Evolutionary conservation across 2,888 invertebrate species (phyloP).

Genomic region (Latheticus oryzae): DNA sequence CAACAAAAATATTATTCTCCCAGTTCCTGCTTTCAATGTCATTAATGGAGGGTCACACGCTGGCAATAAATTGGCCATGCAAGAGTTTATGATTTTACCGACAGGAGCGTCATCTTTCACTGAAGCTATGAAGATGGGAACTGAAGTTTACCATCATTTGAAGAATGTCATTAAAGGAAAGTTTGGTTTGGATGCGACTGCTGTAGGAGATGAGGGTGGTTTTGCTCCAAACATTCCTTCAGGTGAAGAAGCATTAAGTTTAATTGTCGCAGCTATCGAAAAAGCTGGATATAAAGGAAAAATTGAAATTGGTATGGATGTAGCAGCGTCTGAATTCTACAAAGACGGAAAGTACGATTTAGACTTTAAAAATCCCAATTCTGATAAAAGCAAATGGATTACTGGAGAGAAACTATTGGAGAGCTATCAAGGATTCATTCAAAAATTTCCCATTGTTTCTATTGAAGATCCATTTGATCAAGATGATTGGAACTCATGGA

Average conservation of each 20-base stretch:
- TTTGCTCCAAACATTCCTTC: slow-evolving; percentile 98
- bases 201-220: slow-evolving; percentile 99
- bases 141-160: slow-evolving; percentile 96
- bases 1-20: slow-evolving; percentile 88
- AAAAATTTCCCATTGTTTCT: slow-evolving; percentile 92
- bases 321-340: slow-evolving; percentile 98
- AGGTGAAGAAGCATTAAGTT: slow-evolving; percentile 90
- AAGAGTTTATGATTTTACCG: slow-evolving; percentile 67
- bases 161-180: slow-evolving; percentile 96
- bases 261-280: slow-evolving; percentile 89
- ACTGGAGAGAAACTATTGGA: slow-evolving; percentile 85
- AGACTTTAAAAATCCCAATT: slow-evolving; percentile 96
- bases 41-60: slow-evolving; percentile 99
- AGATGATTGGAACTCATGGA: slow-evolving; percentile 98
- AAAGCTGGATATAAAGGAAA: slow-evolving; percentile 98
- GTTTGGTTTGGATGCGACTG: slow-evolving; percentile 95
- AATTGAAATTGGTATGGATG: slow-evolving; percentile 98
- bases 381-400: slow-evolving; percentile 85
- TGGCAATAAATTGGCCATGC: slow-evolving; percentile 97
- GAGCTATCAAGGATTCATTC: slow-evolving; percentile 90
- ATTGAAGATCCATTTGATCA: slow-evolving; percentile 99
- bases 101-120: slow-evolving; percentile 91
- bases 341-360: slow-evolving; percentile 87
- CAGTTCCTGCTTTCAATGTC: slow-evolving; percentile 98
- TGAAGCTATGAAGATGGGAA: slow-evolving; percentile 99